phyloP scores from a whole-genome alignment of 1,140 invertebrate species.

The Coptotermes formosanus region DNA sequence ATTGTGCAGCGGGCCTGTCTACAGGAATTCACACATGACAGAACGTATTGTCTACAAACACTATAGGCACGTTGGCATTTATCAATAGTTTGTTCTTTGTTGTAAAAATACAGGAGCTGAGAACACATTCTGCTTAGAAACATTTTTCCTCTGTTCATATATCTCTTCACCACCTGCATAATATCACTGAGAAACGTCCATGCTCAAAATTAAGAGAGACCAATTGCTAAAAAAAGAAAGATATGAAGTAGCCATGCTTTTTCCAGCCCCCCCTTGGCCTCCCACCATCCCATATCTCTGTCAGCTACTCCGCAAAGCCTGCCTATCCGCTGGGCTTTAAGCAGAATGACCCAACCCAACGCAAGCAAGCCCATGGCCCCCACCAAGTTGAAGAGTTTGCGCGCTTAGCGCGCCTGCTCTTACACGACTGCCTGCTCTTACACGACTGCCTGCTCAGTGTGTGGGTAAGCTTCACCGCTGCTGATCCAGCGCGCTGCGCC shows the following conservation, averaged over 20 bases:
- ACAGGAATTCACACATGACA: neutral
- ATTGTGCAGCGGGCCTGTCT: neutral
- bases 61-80: neutral
- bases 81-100: neutral
- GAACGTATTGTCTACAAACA: neutral
- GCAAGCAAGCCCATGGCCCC: neutral
- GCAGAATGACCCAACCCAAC: constrained; percentile 5
- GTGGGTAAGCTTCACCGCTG: neutral
- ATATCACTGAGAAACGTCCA: neutral
- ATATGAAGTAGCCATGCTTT: neutral
- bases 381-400: neutral
- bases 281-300: neutral
- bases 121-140: neutral
- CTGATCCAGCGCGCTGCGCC: neutral
- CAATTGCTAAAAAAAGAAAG: neutral
- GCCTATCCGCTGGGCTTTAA: constrained; percentile 16
- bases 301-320: constrained; percentile 16
- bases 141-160: neutral
- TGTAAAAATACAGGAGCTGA: neutral
- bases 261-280: neutral
- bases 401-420: neutral
- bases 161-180: neutral
- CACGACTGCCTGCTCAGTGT: neutral
- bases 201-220: constrained; percentile 1
- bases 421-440: neutral